Evolutionary conservation across 2,113 vertebrate species (phyloP), one percentile per base, ranked within the genome.

Genomic region (Lophura nycthemera): DNA sequence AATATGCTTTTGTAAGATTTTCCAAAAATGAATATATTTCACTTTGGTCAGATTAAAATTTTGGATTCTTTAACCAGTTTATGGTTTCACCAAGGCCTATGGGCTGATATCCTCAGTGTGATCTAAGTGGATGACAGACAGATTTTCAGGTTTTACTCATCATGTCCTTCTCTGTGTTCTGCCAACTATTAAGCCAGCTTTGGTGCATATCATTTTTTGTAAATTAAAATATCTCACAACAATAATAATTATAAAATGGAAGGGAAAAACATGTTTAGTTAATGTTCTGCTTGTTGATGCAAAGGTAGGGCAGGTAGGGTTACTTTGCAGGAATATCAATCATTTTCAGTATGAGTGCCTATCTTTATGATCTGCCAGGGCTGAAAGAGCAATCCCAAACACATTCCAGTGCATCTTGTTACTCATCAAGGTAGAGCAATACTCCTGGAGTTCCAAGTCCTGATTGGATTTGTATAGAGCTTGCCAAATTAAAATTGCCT

Each of bases 401-500:
- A 71, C 22, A 83, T 85, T 93, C 84, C 88, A 94, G 80, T 59
- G 70, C 92, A 94, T 95, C 92, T 82, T 91, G 18, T 63, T 92
- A 74, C 78, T 95, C 83, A 94, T 92, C 92, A 87, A 93, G 25
- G 30, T 57, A 94, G 27, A 93, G 72, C 32, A 90, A 71, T 83
- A 61, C 47, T 45, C 59, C 60, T 69, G 34, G 50, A 79, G 86
- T 84, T 97, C 97, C 96, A 97, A 97, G 96, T 65, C n/a, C 79
- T 97, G 97, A 97, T 96, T 97, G 96, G 89, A 97, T 96, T 95
- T 83, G 65, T 42, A 69, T 0, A 0, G 74, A 70, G 60, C 20
- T 57, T 96, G 97, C 97, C 97, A 97, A 97, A 96, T 95, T 92
- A 90, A 97, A 97, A 95, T 92, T 72, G 60, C 50, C 94, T 95